Conservation (phyloP, 2,888 invertebrate genomes). For the Spisula subtruncata region DNA sequence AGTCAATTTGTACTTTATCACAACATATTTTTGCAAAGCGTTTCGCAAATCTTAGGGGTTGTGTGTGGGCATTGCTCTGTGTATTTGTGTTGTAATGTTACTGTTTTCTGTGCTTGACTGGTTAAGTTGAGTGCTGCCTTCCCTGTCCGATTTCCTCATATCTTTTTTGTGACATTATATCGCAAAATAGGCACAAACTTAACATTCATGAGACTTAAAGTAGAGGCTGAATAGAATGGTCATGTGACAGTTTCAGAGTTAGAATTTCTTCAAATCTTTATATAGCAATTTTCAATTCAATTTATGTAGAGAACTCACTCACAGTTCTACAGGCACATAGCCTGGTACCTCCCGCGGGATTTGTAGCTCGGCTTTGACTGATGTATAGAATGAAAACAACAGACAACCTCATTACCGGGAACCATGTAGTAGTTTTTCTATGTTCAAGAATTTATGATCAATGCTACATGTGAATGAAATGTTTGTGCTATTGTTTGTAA, state of each 20-base stretch:
- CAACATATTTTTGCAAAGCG: neutral
- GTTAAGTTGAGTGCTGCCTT: too few species aligned
- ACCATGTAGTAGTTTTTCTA: conserved; percentile 15
- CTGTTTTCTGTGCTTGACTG: too few species aligned
- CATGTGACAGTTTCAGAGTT: neutral
- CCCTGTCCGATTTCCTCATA: too few species aligned
- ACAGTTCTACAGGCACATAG: neutral
- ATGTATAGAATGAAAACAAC: conserved; percentile 51
- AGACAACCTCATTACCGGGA: conserved; percentile 62
- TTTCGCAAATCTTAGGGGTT: neutral
- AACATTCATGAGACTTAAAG: neutral
- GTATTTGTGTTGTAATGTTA: too few species aligned
- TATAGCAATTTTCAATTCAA: neutral
- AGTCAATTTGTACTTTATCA: neutral
- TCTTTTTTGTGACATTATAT: neutral
- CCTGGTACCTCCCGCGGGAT: conserved; percentile 50
- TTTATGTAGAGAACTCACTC: neutral
- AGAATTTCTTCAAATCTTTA: neutral
- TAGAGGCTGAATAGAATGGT: neutral
- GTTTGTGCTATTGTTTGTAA: neutral
- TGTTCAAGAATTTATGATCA: conserved; percentile 31
- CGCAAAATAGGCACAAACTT: neutral
- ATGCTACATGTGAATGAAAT: conserved; percentile 47
- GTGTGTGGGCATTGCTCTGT: too few species aligned
- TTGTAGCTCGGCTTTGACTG: conserved; percentile 53